Evolutionary conservation across 1,140 invertebrate genomes (phyloP).

Genomic region (Lepidotrigona ventralis): DNA sequence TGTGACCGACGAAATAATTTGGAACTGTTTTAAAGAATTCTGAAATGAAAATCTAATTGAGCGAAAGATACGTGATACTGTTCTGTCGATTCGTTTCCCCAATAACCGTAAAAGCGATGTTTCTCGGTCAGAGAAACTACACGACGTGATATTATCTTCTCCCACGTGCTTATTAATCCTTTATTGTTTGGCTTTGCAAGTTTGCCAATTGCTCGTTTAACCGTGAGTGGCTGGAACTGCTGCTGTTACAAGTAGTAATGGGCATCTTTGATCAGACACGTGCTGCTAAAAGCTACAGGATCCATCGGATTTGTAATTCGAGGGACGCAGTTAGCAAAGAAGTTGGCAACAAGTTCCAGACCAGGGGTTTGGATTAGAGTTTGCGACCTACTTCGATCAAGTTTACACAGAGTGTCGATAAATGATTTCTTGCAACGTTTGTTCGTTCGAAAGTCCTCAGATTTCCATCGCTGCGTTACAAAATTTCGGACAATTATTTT

Average conservation of each 20-base stretch:
- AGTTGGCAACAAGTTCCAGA: not conserved
- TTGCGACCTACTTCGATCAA: not conserved
- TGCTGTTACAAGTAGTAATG: not conserved
- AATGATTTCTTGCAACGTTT: not conserved
- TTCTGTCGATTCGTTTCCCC: conserved; percentile 3
- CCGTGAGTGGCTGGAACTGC: not conserved
- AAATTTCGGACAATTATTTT: not conserved
- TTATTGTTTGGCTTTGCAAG: not conserved
- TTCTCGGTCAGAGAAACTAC: not conserved
- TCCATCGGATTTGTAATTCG: not conserved
- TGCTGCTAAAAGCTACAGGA: not conserved
- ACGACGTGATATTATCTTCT: not conserved
- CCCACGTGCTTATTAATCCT: not conserved
- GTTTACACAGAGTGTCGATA: not conserved
- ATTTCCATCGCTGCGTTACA: not conserved
- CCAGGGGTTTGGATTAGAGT: not conserved
- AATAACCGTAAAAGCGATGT: not conserved
- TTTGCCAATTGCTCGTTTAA: not conserved
- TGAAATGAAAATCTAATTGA: not conserved
- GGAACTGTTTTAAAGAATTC: not conserved
- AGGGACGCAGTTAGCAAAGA: conserved; percentile 6
- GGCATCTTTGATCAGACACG: not conserved
- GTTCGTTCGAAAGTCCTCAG: not conserved
- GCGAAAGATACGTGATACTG: conserved; percentile 27
- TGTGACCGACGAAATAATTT: not conserved